Base-by-base conservation (phyloP, 1,140 invertebrate species). In the Drosophila sulfurigaster region DNA sequence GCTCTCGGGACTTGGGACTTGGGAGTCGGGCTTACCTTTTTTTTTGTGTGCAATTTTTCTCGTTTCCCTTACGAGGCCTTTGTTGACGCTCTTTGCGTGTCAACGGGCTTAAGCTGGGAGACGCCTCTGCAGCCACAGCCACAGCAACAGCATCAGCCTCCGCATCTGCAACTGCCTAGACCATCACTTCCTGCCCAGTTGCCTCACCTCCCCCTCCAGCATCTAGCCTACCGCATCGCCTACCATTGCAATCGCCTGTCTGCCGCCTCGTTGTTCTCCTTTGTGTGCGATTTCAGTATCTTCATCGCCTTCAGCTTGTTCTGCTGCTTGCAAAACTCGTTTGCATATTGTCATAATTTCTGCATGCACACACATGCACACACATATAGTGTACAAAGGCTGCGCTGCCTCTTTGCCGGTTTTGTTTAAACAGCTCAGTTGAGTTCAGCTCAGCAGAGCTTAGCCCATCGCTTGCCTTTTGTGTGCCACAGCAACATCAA, bases 281-380 rank as follows among this genome's bases (percentile, higher is more conserved):
- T 88, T 89, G 81, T 89, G 66, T 85, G 72, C 68, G 75, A 79
- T 89, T 89, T 82, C 49, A 69, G 83, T 78, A 64, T 79, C 76
- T 78, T 79, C 85, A 79, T 72, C 78, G 78, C 65, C 71, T 88
- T 57, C 62, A 71, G 75, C 75, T 77, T 68, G 74, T 79, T 69
- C 75, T 78, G 74, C 58, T 67, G 78, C 78, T 85, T 81, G 81
- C 82, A 76, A 89, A 89, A 89, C 85, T 89, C 81, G 85, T 89
- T 89, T 89, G 85, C 85, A 89, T 89, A 89, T 89, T 89, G 85
- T 89, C 85, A 89, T 89, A 89, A 90, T 85, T 87, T 89, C 71
- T 85, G 75, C 75, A 67, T 41, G 52, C 64, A 46, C 58, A 60
- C 43, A 73, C 43, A 20, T 20, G 16, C 46, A 67, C 51, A 63